Conservation (phyloP, 2,888 invertebrate species). For the Noctuana brunneofusca region DNA sequence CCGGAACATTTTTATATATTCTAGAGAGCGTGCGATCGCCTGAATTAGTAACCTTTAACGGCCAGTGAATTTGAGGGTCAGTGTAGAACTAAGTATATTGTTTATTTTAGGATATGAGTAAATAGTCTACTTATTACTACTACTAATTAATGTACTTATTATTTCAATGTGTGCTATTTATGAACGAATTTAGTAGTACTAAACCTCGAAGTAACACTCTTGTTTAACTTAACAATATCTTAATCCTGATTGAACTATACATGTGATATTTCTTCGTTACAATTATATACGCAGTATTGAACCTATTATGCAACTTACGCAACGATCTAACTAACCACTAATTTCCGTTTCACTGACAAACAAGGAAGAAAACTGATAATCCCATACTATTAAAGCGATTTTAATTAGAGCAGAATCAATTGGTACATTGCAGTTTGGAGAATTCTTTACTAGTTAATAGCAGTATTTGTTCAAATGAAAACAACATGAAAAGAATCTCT, state of each 20-base stretch:
- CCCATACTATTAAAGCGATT: conserved; percentile 10
- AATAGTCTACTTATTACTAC: background rate
- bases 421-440: background rate
- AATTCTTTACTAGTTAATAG: background rate
- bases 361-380: conserved; percentile 17
- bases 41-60: conserved; percentile 26
- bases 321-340: conserved; percentile 4
- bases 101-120: background rate
- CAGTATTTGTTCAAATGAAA: background rate
- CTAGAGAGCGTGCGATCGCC: conserved; percentile 9
- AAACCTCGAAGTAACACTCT: too few relatives aligned
- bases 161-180: too few relatives aligned
- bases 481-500: too few relatives aligned
- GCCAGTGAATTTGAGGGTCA: conserved; percentile 26
- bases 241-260: too few relatives aligned
- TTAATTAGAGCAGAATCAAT: conserved; percentile 13
- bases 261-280: too few relatives aligned
- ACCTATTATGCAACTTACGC: background rate
- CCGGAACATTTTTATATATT: conserved; percentile 17
- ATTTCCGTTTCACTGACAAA: conserved; percentile 2
- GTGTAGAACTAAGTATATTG: conserved; percentile 1
- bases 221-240: too few relatives aligned
- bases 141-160: too few relatives aligned
- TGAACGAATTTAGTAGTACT: too few relatives aligned
- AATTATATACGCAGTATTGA: background rate